Evolutionary conservation across 2,797 vertebrate species (phyloP), one percentile per base, ranked within the genome.

Genomic region (Limosa lapponica): DNA sequence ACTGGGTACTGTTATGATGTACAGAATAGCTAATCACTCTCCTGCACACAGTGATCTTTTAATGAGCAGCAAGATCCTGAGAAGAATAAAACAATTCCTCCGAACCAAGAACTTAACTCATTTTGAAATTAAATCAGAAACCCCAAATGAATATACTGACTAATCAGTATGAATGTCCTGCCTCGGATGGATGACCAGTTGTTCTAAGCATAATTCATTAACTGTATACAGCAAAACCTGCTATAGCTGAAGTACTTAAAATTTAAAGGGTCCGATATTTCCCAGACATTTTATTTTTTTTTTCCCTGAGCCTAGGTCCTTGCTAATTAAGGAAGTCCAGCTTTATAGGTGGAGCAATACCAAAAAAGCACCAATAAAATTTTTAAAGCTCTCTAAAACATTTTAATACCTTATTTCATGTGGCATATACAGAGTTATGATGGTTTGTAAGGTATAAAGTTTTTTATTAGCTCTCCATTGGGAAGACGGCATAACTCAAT

Each of bases 381-480:
- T 79, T 96, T 96, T 95, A 96, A 96, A 91, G 93, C 80, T 81
- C 94, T 91, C 77, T 97, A 96, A 97, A 97, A 90, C 41, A 55
- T 87, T 97, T 97, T 96, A 96, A 94, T 95, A 72, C 89, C 87
- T 73, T 91, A 90, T 95, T 95, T 95, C 92, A 95, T 94, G 89
- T 96, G 92, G 88, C 81, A 97, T 94, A 92, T 85, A 95, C 51
- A 92, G 82, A 94, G 79, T 92, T 95, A 95, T 95, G 94, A 79
- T 49, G 93, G 75, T 86, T 91, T 91, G 92, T 80, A 90, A 90
- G 51, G 94, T 93, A 96, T 95, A 95, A 95, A 94, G 49, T 62
- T 90, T 97, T 97, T 97, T 96, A 96, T 90, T 94, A 94, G 87
- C 1, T 1, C 93, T 95, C 95, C 85, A 43, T 18, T 73, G 85